Conservation (phyloP, 35 echinoderm and acorn worm genomes). For the Lytechinus pictus region DNA sequence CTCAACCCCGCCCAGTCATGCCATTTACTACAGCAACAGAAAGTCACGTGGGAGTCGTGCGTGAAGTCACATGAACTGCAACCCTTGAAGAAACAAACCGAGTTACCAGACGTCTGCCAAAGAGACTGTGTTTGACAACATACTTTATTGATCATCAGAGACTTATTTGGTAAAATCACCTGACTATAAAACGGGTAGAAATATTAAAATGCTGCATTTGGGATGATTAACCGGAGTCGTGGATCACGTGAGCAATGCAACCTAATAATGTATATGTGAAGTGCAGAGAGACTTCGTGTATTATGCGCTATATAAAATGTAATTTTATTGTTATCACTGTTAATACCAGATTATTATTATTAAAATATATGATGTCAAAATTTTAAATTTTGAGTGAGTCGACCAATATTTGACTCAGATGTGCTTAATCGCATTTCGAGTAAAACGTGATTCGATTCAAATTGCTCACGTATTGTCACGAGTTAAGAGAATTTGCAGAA, state of each 20-base stretch:
- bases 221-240: not conserved
- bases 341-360: too few species aligned
- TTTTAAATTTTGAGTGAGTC: too few species aligned
- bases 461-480: too few species aligned
- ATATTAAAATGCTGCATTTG: not conserved
- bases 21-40: not conserved
- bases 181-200: not conserved
- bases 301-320: too few species aligned
- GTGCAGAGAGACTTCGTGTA: too few species aligned
- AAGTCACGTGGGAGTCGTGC: not conserved
- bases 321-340: too few species aligned
- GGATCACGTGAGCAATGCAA: not conserved
- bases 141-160: not conserved
- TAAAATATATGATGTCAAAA: too few species aligned
- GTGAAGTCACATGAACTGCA: not conserved
- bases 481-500: too few species aligned
- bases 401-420: too few species aligned
- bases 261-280: not conserved
- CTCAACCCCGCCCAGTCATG: conserved; percentile 12
- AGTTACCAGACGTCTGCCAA: not conserved
- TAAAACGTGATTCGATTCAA: too few species aligned
- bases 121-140: conserved; percentile 15
- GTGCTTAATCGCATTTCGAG: too few species aligned
- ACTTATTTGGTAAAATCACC: not conserved
- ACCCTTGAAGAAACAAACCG: not conserved